Evolutionary conservation across 2,113 vertebrate species (phyloP).

Genomic region (Himantopus leucocephalus): DNA sequence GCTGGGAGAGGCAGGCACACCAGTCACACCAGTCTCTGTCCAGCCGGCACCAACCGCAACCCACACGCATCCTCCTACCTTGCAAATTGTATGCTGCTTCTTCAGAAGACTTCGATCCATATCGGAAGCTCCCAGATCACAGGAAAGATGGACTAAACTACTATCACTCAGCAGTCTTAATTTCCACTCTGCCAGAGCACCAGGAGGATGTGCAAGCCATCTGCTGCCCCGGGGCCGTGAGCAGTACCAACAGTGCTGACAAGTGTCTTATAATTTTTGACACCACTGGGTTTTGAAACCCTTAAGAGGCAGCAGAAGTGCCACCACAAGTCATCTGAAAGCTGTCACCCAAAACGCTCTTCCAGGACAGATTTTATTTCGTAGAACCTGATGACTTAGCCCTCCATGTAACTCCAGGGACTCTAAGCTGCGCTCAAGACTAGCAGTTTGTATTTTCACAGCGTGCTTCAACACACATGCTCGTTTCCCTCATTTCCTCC

Average conservation of each 20-base stretch:
- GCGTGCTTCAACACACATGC: neutral
- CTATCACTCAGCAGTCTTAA: neutral
- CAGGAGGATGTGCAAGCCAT: neutral
- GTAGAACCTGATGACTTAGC: neutral
- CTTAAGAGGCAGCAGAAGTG: neutral
- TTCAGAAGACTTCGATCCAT: fast-evolving
- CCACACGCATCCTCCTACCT: neutral
- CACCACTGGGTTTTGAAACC: neutral
- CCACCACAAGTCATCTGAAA: neutral
- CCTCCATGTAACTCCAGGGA: neutral
- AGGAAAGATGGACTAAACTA: neutral
- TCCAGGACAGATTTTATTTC: neutral
- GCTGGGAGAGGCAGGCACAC: neutral
- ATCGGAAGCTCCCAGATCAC: neutral
- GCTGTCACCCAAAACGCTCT: neutral
- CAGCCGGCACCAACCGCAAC: neutral
- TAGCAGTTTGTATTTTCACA: neutral
- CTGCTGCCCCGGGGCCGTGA: neutral
- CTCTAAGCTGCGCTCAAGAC: neutral
- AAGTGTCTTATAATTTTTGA: neutral
- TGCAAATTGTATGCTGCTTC: fast-evolving
- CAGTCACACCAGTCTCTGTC: neutral
- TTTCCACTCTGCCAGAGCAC: neutral
- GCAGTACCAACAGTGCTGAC: neutral
- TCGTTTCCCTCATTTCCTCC: neutral